Base-by-base conservation (phyloP, 2,113 vertebrate genomes). In the Zosterops pallidus region DNA sequence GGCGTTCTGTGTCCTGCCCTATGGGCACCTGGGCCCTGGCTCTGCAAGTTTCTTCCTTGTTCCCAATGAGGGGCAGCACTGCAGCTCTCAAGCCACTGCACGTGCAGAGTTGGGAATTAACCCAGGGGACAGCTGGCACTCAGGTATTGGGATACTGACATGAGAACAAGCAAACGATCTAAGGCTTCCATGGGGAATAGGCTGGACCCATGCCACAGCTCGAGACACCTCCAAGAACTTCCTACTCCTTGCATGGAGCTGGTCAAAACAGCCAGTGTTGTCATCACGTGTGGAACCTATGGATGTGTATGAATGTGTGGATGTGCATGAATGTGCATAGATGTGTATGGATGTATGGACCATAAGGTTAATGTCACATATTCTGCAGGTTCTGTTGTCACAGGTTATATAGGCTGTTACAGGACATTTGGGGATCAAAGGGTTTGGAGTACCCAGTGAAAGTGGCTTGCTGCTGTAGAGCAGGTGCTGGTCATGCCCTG, bases 211-310 rank as follows among this genome's bases (percentile, higher is more conserved):
- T 18, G 14, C 64, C 15, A 9, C 9, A 31, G 49, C 37, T 77
- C 0, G 0, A 60, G 59, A 44, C 21, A 26, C 35, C 29, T 24
- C 44, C 4, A 5, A 28, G 63, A 39, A 44, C 64, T 85, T 25
- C 44, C 6, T 3, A 2, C 20, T 41, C 49, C 59, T 25, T 75
- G 31, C 35, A 6, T 26, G 39, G 22, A 76, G 62, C 42, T 87
- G 65, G 33, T 26, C 35, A 25, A 62, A 86, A 52, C 10, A 46
- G 4, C 22, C 25, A 26, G 7, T 12, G 3, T 20, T 53, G 10
- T 56, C 63, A 17, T 22, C 31, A 7, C 15, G 14, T 23, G 15
- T 62, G 23, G 41, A 46, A 62, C 28, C 20, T 18, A 5, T 19
- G 35, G 25, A 16, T 47, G 9, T 26, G 17, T 39, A 6, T 41